Percentiles rank a stretch among this genome's conserved stretches.
Evolutionary conservation across 2,888 invertebrate species (phyloP).

Genomic region (Sarcophaga subvicina): DNA sequence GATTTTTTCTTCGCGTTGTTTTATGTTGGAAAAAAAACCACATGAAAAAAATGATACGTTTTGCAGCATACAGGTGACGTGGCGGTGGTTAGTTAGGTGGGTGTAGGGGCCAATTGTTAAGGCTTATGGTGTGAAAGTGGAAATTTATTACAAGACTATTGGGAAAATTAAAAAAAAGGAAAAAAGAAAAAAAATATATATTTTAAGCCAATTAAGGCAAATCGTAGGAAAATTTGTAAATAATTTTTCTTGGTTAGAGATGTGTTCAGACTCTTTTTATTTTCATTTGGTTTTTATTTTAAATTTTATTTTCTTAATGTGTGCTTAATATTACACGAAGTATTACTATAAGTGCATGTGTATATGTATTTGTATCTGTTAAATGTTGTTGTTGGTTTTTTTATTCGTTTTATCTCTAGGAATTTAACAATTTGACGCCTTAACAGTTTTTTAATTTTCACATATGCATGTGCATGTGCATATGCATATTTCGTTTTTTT

Average conservation of each 20-base stretch:
- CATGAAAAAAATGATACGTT: slow-evolving; percentile 24
- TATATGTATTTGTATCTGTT: neutral
- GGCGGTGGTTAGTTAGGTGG: neutral
- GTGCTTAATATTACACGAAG: neutral
- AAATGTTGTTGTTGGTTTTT: neutral
- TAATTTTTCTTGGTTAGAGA: neutral
- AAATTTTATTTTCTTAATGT: neutral
- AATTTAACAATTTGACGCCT: slow-evolving; percentile 49
- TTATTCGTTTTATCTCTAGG: neutral
- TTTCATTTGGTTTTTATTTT: neutral
- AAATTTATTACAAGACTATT: slow-evolving; percentile 23
- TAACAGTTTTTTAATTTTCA: slow-evolving; percentile 45
- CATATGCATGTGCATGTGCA: slow-evolving; percentile 23
- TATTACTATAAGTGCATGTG: neutral
- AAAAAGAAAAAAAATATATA: neutral
- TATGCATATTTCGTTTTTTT: neutral
- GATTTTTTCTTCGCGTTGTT: no score
- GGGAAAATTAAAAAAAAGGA: neutral
- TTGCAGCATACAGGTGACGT: slow-evolving; percentile 47
- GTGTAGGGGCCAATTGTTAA: slow-evolving; percentile 1
- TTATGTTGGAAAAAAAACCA: slow-evolving; percentile 11
- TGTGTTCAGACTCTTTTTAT: neutral
- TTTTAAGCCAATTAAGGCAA: slow-evolving; percentile 8
- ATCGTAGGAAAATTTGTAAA: neutral
- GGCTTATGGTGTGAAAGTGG: slow-evolving; percentile 50